phyloP scores from a whole-genome alignment of 64 coral and sea anemone genomes.

The Porites lutea region DNA sequence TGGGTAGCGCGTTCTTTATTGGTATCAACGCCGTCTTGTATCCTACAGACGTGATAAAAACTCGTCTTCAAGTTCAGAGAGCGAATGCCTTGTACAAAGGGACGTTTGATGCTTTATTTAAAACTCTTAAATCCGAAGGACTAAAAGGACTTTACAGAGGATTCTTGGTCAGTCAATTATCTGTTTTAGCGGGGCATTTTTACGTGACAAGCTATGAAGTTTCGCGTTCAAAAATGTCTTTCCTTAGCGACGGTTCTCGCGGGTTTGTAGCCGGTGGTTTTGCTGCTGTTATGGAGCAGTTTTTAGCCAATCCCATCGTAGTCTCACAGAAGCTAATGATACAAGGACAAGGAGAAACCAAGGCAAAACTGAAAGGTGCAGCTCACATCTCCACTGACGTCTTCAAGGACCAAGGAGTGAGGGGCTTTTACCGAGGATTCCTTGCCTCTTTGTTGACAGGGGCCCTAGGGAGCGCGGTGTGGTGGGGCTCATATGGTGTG shows the following conservation, averaged over 20 bases:
- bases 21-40: constrained; percentile 63
- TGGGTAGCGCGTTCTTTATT: constrained; percentile 67
- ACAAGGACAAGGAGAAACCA: constrained; percentile 57
- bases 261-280: constrained; percentile 84
- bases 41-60: constrained; percentile 78
- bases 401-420: constrained; percentile 67
- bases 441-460: constrained; percentile 74
- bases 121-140: constrained; percentile 76
- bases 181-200: constrained; percentile 72
- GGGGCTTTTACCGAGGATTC: constrained; percentile 89
- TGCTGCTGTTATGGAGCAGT: constrained; percentile 79
- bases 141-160: constrained; percentile 84
- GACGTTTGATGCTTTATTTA: constrained; percentile 77
- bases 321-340: constrained; percentile 81
- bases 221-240: constrained; percentile 71
- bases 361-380: constrained; percentile 45
- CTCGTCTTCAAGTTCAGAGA: constrained; percentile 89
- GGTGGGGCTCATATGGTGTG: constrained; percentile 88
- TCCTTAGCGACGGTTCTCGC: constrained; percentile 52
- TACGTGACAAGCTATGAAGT: constrained; percentile 86
- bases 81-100: constrained; percentile 64
- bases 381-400: constrained; percentile 47
- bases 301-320: constrained; percentile 76
- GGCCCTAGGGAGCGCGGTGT: constrained; percentile 75
- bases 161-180: constrained; percentile 68